Evolutionary conservation across 2,888 invertebrate species (phyloP).

Genomic region (Aporophyla lueneburgensis): DNA sequence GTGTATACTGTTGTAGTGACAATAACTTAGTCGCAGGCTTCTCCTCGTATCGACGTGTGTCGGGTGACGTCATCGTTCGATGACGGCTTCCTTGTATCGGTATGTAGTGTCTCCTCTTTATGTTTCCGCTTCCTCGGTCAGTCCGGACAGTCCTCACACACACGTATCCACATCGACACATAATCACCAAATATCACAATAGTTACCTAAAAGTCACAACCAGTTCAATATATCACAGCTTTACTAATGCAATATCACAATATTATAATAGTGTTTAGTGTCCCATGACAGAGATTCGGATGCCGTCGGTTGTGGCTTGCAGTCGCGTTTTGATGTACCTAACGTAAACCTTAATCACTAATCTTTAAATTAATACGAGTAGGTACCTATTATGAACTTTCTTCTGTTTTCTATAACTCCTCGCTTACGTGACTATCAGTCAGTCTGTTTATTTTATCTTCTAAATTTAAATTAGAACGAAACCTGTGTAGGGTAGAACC

Average conservation of each 20-base stretch:
- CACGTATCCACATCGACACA: slow-evolving; percentile 72
- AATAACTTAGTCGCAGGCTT: slow-evolving; percentile 82
- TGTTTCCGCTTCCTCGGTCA: slow-evolving; percentile 71
- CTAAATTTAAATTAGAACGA: slow-evolving; percentile 45
- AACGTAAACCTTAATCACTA: slow-evolving; percentile 35
- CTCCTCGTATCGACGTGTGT: slow-evolving; percentile 62
- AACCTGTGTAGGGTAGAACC: slow-evolving; percentile 59
- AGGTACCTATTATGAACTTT: slow-evolving; percentile 17
- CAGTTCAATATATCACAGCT: slow-evolving; percentile 89
- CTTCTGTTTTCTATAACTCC: slow-evolving; percentile 29
- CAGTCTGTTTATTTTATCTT: slow-evolving; percentile 29
- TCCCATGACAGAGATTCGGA: slow-evolving; percentile 69
- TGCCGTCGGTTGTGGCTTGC: slow-evolving; percentile 71
- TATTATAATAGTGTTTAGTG: slow-evolving; percentile 77
- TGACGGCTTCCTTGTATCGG: slow-evolving; percentile 58
- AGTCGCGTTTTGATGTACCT: slow-evolving; percentile 60
- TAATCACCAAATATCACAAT: slow-evolving; percentile 90
- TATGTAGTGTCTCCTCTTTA: slow-evolving; percentile 69
- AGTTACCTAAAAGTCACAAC: slow-evolving; percentile 89
- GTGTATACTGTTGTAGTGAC: slow-evolving; percentile 86
- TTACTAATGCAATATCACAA: slow-evolving; percentile 89
- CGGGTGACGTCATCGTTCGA: slow-evolving; percentile 54
- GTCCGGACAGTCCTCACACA: slow-evolving; percentile 69
- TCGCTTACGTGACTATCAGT: slow-evolving; percentile 47
- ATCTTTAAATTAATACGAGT: slow-evolving; percentile 24